phyloP scores from a whole-genome alignment of 64 coral and sea anemone genomes.

The Cladopsammia gracilis region DNA sequence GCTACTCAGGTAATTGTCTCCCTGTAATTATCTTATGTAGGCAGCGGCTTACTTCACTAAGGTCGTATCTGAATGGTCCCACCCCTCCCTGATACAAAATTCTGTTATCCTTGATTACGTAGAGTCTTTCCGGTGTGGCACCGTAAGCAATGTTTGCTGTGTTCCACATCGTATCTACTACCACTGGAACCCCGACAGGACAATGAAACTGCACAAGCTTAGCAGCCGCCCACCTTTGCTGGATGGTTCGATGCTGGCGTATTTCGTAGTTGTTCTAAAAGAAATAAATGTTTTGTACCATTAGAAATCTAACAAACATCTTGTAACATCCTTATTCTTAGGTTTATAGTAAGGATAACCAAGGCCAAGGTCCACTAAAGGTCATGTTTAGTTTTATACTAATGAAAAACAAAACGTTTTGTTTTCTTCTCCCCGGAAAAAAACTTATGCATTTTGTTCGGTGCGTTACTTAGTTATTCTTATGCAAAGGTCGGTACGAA shows the following conservation, averaged over 20 bases:
- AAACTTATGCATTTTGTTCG: neutral
- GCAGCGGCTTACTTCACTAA: slow-evolving; percentile 46
- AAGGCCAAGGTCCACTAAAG: neutral
- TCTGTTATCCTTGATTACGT: slow-evolving; percentile 54
- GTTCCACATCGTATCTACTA: slow-evolving; percentile 80
- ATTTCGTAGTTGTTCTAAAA: slow-evolving; percentile 69
- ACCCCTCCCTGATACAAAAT: slow-evolving; percentile 73
- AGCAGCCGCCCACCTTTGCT: slow-evolving; percentile 58
- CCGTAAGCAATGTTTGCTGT: slow-evolving; percentile 72
- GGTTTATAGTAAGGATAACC: too few species aligned
- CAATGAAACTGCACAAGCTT: slow-evolving; percentile 27
- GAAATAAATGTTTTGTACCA: neutral
- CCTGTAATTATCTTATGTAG: slow-evolving; percentile 9
- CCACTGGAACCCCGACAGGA: slow-evolving; percentile 14
- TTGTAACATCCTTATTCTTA: too few species aligned
- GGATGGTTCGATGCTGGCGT: slow-evolving; percentile 39
- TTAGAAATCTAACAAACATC: neutral
- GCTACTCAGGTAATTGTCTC: neutral
- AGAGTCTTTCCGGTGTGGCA: slow-evolving; percentile 72
- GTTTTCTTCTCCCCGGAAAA: neutral
- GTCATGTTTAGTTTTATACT: too few species aligned
- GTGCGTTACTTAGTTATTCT: neutral
- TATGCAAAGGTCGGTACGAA: too few species aligned
- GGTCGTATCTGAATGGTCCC: slow-evolving; percentile 52
- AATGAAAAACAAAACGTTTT: neutral